phyloP scores from a whole-genome alignment of 2,113 vertebrate species.

The Falcunculus frontatus region DNA sequence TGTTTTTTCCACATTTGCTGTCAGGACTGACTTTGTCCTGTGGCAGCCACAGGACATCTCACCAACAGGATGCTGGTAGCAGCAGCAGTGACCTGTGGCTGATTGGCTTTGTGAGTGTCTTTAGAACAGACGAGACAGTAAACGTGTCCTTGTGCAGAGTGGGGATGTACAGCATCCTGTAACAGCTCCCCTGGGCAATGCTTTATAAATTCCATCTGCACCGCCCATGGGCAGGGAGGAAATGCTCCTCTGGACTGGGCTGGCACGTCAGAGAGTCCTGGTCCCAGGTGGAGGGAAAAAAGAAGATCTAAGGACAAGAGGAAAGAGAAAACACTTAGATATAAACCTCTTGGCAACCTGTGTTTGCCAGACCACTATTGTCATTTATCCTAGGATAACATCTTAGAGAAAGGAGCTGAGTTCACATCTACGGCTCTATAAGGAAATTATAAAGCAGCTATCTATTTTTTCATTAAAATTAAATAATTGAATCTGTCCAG shows the following conservation, averaged over 20 bases:
- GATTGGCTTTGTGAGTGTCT: neutral
- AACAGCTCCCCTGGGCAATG: neutral
- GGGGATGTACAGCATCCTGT: neutral
- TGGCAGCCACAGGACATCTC: neutral
- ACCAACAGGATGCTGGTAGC: fast-evolving
- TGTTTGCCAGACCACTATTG: neutral
- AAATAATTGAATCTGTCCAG: slow-evolving; percentile 52
- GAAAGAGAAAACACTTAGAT: neutral
- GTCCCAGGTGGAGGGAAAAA: neutral
- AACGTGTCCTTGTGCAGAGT: fast-evolving
- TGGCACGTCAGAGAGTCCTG: neutral
- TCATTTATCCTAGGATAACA: neutral
- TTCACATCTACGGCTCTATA: neutral
- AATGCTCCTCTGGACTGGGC: neutral
- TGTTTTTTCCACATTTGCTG: neutral
- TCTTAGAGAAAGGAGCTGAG: neutral
- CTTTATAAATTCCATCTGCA: neutral
- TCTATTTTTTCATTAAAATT: slow-evolving; percentile 61
- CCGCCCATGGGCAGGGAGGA: neutral
- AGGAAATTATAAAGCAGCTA: slow-evolving; percentile 37
- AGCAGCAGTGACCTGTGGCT: neutral
- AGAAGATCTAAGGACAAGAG: neutral
- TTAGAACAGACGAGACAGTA: neutral
- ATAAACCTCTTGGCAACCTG: neutral
- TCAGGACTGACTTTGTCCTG: neutral